Base-by-base conservation (phyloP, 2,888 invertebrate species). In the Ernsta delagoae region DNA sequence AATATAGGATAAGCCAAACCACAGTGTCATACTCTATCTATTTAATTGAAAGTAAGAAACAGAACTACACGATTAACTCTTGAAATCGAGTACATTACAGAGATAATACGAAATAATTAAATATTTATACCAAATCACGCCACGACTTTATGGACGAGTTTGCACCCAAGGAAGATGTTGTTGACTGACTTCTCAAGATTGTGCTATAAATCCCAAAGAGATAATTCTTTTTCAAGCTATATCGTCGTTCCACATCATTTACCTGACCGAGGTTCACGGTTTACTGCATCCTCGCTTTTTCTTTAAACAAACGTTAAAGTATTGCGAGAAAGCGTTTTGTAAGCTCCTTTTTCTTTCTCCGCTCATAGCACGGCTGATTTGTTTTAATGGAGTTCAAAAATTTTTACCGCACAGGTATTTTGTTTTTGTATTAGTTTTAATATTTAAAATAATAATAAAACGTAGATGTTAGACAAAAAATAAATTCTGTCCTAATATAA, bases 231-330 rank as follows among this genome's bases (percentile, higher is more conserved):
- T 56, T 56, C 9, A 34, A 56, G 36, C 56, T 56, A 56, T 50
- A 34, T 61, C 61, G 12, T 34, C 50, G 36, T 61, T 61, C 61
- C 61, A 61, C 48, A 34, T 48, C 61, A 61, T 61, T 61, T 61
- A 61, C 61, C 61, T 61, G 61, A 61, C 61, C 61, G n/a, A 48
- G 36, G 48, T 61, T 61, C 12, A 50, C 61, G 61, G 12, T 61
- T 61, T 48, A 48, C 48, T 48, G 61, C 61, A 48, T 61, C 34
- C 34, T 34, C 61, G 61, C 61, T 48, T 61, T 61, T 48, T 61
- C 61, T 61, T 45, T 50, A 50, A 61, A 50, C 61, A 61, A 61
- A 48, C 31, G n/a, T 31, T 34, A 50, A 36, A n/a, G 48, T 60
- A 60, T 60, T 60, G 41, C 60, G 43, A 60, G 60, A 59, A 59